Evolutionary conservation across 2,113 vertebrate species (phyloP), one percentile per base, ranked within the genome.

Genomic region (Gallinago undulata): DNA sequence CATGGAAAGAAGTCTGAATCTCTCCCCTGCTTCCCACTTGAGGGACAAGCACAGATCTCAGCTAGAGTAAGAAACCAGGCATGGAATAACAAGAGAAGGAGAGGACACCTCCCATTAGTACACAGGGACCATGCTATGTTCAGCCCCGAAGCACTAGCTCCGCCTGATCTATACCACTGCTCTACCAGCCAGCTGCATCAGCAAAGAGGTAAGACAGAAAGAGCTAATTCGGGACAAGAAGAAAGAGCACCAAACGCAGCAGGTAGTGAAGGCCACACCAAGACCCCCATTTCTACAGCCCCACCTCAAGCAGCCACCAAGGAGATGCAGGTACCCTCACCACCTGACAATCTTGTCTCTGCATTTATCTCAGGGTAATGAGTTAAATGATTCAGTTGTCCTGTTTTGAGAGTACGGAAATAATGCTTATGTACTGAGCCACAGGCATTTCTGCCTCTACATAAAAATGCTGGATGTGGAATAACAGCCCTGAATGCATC

Each of bases 361-460:
- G 1, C 28, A 3, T 14, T 19, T 60, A 91, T 60, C 25, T 75
- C 30, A 41, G 51, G 57, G 33, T 9, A 27, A 48, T 39, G 81
- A 89, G 39, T 0, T 45, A 27, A 53, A 50, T 33, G 50, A 51
- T 37, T 43, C 17, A 7, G 41, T n/a, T 62, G 22, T 35, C 28
- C 72, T 59, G 25, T 2, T 27, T 43, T 53, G 13, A 74, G 33
- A 41, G 35, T 7, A 35, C 0, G 0, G 72, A 81, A 83, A 27
- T 50, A 41, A 83, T n/a, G 55, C 11, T 55, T 47, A 48, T 0
- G 2, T 5, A 31, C 4, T 0, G 2, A 83, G 35, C 35, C 75
- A 51, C 13, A 6, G 66, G 11, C 43, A 19, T 31, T 87, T 59
- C 73, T 84, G n/a, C 41, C 41, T 88, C 53, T 55, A 22, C 4